phyloP scores from a whole-genome alignment of 2,797 vertebrate species.

The Tragopan temminckii region DNA sequence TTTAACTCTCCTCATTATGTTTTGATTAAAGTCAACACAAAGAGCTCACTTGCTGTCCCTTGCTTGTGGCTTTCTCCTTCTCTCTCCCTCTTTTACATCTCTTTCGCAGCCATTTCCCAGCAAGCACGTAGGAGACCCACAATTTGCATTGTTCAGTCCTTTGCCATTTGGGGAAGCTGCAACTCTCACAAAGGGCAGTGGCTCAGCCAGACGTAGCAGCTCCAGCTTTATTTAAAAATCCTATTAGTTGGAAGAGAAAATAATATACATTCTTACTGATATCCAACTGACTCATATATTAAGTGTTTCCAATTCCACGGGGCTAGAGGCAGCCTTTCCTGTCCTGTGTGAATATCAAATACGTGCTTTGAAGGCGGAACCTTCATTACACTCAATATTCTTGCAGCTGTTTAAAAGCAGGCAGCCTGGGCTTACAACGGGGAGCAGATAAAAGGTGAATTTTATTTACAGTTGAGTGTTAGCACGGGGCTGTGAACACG shows the following conservation, averaged over 20 bases:
- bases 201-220: neutral
- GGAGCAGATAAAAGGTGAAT: slow-evolving; percentile 52
- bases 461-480: slow-evolving; percentile 50
- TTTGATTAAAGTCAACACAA: slow-evolving; percentile 53
- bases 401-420: slow-evolving; percentile 20
- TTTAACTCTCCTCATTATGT: slow-evolving; percentile 29
- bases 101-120: neutral
- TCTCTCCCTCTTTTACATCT: neutral
- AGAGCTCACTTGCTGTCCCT: slow-evolving; percentile 18
- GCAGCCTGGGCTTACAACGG: neutral
- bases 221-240: slow-evolving; percentile 45
- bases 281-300: slow-evolving; percentile 11
- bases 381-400: slow-evolving; percentile 20
- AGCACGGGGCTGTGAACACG: neutral
- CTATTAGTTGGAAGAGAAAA: slow-evolving; percentile 48
- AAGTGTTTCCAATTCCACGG: slow-evolving; percentile 32
- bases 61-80: neutral
- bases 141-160: neutral
- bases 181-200: slow-evolving; percentile 13
- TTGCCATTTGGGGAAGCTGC: slow-evolving; percentile 20
- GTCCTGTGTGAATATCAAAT: slow-evolving; percentile 34
- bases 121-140: neutral
- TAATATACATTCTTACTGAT: slow-evolving; percentile 31
- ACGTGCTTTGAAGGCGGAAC: slow-evolving; percentile 1
- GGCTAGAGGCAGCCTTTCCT: slow-evolving; percentile 30